phyloP scores from a whole-genome alignment of 2,888 invertebrate species.

The Ormyrus pomaceus region DNA sequence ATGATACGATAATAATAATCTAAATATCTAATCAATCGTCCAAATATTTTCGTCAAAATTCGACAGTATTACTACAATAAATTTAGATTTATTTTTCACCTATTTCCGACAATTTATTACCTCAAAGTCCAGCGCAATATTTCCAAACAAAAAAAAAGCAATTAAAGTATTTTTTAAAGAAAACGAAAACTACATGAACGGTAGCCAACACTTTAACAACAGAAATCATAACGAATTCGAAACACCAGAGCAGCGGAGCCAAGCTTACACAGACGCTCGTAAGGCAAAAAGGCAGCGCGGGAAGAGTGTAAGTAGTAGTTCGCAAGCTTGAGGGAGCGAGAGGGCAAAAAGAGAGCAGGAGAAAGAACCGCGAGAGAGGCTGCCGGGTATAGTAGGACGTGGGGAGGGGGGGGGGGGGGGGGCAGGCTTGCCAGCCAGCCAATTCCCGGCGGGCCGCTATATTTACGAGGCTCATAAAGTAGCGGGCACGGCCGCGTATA shows the following conservation, averaged over 20 bases:
- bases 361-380: constrained; percentile 41
- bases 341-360: constrained; percentile 46
- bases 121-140: too few species aligned
- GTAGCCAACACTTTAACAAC: too few species aligned
- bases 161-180: too few species aligned
- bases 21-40: too few species aligned
- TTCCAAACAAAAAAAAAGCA: too few species aligned
- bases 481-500: constrained; percentile 74
- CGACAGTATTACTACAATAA: too few species aligned
- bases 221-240: too few species aligned
- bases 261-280: background rate
- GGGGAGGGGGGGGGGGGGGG: constrained; percentile 58
- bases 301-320: background rate
- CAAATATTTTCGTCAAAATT: too few species aligned
- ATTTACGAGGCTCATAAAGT: constrained; percentile 76
- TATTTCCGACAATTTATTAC: too few species aligned
- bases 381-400: constrained; percentile 5
- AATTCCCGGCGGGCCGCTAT: constrained; percentile 74
- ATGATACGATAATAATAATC: too few species aligned
- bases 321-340: constrained; percentile 39
- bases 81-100: too few species aligned
- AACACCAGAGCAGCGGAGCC: background rate
- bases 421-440: constrained; percentile 73
- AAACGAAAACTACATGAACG: too few species aligned
- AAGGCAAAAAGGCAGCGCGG: background rate